Base-by-base conservation (phyloP, 1,140 invertebrate genomes). In the Neodiprion virginianus region DNA sequence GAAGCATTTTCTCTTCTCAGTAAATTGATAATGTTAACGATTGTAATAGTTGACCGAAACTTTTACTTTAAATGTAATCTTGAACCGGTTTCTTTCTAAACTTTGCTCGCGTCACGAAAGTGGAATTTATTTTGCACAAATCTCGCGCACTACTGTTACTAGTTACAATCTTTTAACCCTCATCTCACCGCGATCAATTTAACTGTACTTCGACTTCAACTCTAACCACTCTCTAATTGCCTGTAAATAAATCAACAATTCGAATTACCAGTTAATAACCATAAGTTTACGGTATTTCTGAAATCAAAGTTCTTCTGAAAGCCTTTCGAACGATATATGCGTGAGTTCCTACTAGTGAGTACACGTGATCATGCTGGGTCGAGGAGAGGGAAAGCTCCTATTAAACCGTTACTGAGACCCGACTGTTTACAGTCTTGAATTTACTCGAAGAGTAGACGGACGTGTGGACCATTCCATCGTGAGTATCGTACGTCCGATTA, bases 361-460 rank as follows among this genome's bases (percentile, higher is more conserved):
- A 61, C 53, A 61, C 53, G 53, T 61, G 53, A 61, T 61, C 11
- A 17, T 0, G 53, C 4, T 7, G 11, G 53, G n/a, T 12, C 8
- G 53, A 61, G 53, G 53, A 61, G 53, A 61, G 53, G 53, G 53
- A 17, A 61, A 61, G 53, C 53, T 17, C n/a, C 53, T 61, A 61
- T 61, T 61, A 61, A 61, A 61, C 53, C 53, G n/a, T 61, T 17
- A 14, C 53, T 61, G 53, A 14, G n/a, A n/a, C 53, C 11, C 28
- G 28, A 61, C 53, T 61, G 53, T 61, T 61, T 61, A 61, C 53
- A 61, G 53, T 61, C 53, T 61, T 61, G 53, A 14, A 14, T 61
- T 8, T 61, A 61, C 11, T 14, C 8, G 4, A 12, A 17, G n/a
- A 61, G 7, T 7, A 17, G 53, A 61, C 3, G 53, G 53, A 61